These are phyloP conservation scores for Cancer borealis DNA, from an alignment of 2,888 invertebrate genomes.

Conservation along the genomic window DNA sequence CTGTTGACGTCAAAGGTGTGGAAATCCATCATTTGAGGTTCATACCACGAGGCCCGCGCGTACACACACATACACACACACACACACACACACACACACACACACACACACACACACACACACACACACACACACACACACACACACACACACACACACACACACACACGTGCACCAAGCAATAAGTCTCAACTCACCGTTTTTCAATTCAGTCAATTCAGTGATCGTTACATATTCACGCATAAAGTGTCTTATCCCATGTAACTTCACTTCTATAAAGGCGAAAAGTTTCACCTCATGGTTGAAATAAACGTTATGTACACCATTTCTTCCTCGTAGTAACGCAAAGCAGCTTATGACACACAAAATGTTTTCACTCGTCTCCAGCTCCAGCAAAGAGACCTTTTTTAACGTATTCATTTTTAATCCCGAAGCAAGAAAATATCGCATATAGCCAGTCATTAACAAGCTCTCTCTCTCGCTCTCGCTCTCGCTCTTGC, in stretches of 20 bases:
- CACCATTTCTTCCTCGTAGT: no score
- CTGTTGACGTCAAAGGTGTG: not conserved
- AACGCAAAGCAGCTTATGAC: no score
- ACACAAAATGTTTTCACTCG: no score
- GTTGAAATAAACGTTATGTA: not conserved
- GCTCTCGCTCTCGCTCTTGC: no score
- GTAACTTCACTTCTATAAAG: not conserved
- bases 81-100: conserved; percentile 30
- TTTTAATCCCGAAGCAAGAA: no score
- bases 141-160: not conserved
- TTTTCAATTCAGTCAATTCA: no score
- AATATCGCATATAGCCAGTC: no score
- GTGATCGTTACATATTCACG: no score
- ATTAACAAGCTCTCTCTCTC: no score
- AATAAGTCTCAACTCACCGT: not conserved
- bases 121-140: not conserved
- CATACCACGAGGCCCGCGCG: not conserved
- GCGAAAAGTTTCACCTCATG: not conserved
- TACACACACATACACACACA: not conserved
- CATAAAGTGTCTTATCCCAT: not conserved
- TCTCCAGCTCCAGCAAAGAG: no score
- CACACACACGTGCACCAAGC: not conserved
- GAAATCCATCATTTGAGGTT: not conserved
- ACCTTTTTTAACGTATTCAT: no score
- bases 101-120: not conserved